Base-by-base conservation (phyloP, 2,888 invertebrate species). In the Lasioglossum oenotherae region DNA sequence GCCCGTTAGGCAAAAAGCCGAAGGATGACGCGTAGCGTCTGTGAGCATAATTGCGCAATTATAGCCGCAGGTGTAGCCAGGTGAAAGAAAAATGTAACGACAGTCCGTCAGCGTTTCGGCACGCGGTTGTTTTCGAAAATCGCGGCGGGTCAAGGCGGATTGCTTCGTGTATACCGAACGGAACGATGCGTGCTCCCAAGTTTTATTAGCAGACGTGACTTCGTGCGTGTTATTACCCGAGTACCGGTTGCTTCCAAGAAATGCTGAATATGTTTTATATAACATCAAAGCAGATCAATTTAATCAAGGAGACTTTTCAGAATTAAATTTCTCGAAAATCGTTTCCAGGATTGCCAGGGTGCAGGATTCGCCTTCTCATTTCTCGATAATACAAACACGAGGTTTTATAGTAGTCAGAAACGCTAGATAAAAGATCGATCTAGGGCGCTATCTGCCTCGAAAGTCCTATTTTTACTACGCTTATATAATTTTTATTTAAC, bases 121-220 rank as follows among this genome's bases (percentile, higher is more conserved):
- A 14, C 14, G 38, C 19, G 19, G 75, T 67, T 75, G 75, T 67
- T 80, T 49, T 80, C 41, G 78, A 72, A 64, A 72, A 81, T 74
- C 74, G 16, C 74, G 74, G 27, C 71, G 64, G 84, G 82, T 85
- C 84, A 85, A 85, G 84, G 84, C 60, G 60, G 78, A 69, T 81
- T 74, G 74, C 60, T 75, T 77, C 64, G 64, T 41, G 46, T 46
- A 19, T 14, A 27, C 27, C 35, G n/a, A 4, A 12, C 35, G 23
- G 73, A 64, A 82, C 78, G 38, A 38, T 44, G 60, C 31, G 60
- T 23, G 60, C n/a, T 46, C 23, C 31, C 16, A 5, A 41, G 60
- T 72, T 74, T 75, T 60, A 75, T 75, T 75, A 41, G 23, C 72
- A 27, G 53, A 64, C 71, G 38, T 41, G 74, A 71, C 53, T 73